Evolutionary conservation across 2,888 invertebrate species (phyloP).

Genomic region (Noctua comes): DNA sequence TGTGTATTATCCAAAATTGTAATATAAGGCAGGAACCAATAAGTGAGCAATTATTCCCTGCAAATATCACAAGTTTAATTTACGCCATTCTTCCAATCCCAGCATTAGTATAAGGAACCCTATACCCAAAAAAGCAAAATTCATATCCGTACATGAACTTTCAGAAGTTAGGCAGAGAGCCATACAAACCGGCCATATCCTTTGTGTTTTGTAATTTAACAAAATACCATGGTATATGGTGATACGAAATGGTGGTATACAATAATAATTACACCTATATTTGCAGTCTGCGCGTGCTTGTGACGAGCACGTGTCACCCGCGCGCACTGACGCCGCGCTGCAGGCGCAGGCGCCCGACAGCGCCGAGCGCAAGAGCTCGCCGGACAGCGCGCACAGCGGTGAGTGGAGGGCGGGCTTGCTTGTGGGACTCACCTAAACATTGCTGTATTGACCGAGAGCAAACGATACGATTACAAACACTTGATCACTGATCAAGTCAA

Average conservation of each 20-base stretch:
- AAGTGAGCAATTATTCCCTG: too few species aligned
- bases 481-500: neutral
- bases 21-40: too few species aligned
- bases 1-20: too few species aligned
- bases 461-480: constrained; percentile 17
- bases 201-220: neutral
- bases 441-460: neutral
- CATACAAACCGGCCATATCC: too few species aligned
- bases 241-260: neutral
- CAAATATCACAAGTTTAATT: too few species aligned
- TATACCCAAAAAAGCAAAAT: too few species aligned
- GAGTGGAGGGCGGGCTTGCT: neutral
- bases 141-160: too few species aligned
- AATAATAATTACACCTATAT: neutral
- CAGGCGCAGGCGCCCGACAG: constrained; percentile 58
- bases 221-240: too few species aligned
- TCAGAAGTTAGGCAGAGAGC: too few species aligned
- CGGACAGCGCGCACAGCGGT: constrained; percentile 23
- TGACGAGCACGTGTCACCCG: neutral
- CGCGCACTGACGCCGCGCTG: constrained; percentile 47
- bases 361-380: constrained; percentile 4
- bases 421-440: constrained; percentile 26
- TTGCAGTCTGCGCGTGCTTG: neutral
- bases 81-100: too few species aligned
- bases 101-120: too few species aligned